Base-by-base conservation (phyloP, 2,797 vertebrate species). In the Sebastiscus albofasciatus region DNA sequence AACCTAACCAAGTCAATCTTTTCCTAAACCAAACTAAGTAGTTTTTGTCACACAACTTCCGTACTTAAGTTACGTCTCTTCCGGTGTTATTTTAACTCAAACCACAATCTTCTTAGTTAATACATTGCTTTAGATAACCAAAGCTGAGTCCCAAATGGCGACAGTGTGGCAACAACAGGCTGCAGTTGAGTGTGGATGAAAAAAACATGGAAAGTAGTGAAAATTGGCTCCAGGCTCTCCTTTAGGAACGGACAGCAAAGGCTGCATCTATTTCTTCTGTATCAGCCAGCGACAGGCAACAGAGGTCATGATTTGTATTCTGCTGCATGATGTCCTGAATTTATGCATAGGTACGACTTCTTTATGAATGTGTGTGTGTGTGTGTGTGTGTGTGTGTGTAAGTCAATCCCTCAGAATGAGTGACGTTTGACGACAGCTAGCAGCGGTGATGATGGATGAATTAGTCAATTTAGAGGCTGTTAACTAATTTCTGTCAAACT, bases 291-390 rank as follows among this genome's bases (percentile, higher is more conserved):
- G 79, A 85, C 85, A 80, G 81, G 67, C 75, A 80, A 77, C 77
- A 26, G 39, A 88, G 91, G 91, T 92, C 87, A 82, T 34, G 33
- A 90, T 93, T 92, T 89, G 82, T 91, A 93, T 94, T 91, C 89
- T 11, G 20, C 36, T 61, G 88, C 42, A 46, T 22, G 54, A 74
- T 31, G 65, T 75, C 18, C 72, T 74, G 70, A 87, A 87, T 87
- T 81, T 84, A 89, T 91, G 85, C 90, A 89, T 82, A 84, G 75
- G 83, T 93, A 87, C 81, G 77, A 83, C 72, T 84, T 87, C 71
- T 75, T 82, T 86, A 72, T 85, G 42, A 75, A 36, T 78, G 39
- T 55, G 42, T 54, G 75, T 27, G 52, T 13, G 29, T 29, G 10
- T 36, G 39, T 49, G 46, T 60, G 65, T 29, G 49, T 14, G 67